Evolutionary conservation across 2,888 invertebrate genomes (phyloP), one percentile per base, ranked within the genome.

Genomic region (Brachypalpus laphriformis): DNA sequence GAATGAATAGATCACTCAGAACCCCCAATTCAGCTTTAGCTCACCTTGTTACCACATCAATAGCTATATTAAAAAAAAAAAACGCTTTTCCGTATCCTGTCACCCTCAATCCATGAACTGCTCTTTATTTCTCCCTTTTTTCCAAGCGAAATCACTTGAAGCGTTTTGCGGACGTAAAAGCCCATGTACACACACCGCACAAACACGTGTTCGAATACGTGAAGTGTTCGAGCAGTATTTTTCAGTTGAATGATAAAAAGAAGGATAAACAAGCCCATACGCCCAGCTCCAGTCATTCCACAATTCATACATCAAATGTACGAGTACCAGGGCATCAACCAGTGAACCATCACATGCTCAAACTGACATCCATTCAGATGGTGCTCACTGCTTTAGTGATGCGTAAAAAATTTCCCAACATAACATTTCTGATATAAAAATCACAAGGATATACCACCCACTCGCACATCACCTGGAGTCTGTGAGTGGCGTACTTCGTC

Each of bases 191-290:
- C 1, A 20, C 14, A 34, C 34, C 34, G 9, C n/a, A 20, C 31
- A 37, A 18, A 20, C 40, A 61, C 47, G 51, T 56, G 63, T 31
- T n/a, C n/a, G 54, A 65, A 71, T 34, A 70, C n/a, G 42, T 66
- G 25, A 71, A 77, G 77, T 77, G 82, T 63, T 75, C 37, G 65
- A 82, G 70, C 57, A 51, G 63, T 56, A 63, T 68, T 37, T 76
- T 76, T 31, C 66, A 56, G 61, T 63, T 75, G 68, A 81, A 70
- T 68, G 75, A 63, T 81, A 49, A 76, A 82, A 76, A 63, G 70
- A 37, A 65, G 49, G 49, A 71, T 76, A 59, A 71, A 77, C 63
- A 57, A 14, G 20, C 45, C 28, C 28, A 51, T 54, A 47, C 37
- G 28, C 61, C 47, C 45, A 20, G 7, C 37, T 18, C 18, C 16